Evolutionary conservation across 2,888 invertebrate genomes (phyloP).

Genomic region (Epirrhoe alternata): DNA sequence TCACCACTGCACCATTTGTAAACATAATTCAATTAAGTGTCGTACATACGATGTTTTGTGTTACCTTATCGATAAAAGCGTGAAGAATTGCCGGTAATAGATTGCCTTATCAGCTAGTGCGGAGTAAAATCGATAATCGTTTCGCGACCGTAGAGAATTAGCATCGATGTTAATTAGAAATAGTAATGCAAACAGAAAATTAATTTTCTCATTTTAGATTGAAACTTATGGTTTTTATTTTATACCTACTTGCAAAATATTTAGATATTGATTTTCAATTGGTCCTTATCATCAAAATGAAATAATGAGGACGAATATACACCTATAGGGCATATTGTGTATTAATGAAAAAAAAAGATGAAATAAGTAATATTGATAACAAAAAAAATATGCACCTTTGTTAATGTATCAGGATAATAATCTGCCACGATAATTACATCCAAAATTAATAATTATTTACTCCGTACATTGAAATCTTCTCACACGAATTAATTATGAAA

Average conservation of each 20-base stretch:
- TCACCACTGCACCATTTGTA: constrained; percentile 52
- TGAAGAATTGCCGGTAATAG: constrained; percentile 64
- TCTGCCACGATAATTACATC: constrained; percentile 14
- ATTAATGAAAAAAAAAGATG: neutral
- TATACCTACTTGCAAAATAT: too few relatives aligned
- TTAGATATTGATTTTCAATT: too few relatives aligned
- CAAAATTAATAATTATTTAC: constrained; percentile 21
- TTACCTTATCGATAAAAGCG: constrained; percentile 60
- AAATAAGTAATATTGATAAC: neutral
- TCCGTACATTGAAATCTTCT: constrained; percentile 16
- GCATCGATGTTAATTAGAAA: constrained; percentile 34
- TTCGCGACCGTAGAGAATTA: constrained; percentile 21
- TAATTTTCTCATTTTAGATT: constrained; percentile 22
- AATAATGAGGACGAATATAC: too few relatives aligned
- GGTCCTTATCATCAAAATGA: too few relatives aligned
- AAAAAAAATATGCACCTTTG: constrained; percentile 12
- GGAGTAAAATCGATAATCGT: constrained; percentile 24
- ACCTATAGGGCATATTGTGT: neutral
- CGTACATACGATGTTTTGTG: constrained; percentile 39
- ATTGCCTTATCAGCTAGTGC: constrained; percentile 57
- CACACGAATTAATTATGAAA: constrained; percentile 28
- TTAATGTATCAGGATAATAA: constrained; percentile 13
- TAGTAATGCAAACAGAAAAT: constrained; percentile 30
- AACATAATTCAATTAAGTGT: constrained; percentile 80
- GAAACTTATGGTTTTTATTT: neutral